Base-by-base conservation (phyloP, 2,797 vertebrate species). In the Periophthalmus magnuspinnatus region DNA sequence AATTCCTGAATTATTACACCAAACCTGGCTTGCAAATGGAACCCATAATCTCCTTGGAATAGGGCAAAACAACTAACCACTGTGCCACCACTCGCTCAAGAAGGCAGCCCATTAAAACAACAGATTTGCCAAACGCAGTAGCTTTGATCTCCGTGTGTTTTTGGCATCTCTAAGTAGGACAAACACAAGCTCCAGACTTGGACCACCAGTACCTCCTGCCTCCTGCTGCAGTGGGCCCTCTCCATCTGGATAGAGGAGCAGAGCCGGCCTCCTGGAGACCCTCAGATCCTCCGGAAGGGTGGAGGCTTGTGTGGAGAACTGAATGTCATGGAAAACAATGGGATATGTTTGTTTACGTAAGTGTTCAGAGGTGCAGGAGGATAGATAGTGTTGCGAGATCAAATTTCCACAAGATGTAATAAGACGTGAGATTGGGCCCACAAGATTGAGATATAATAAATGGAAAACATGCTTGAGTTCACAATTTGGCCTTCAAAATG, bases 161-260 rank as follows among this genome's bases (percentile, higher is more conserved):
- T 85, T 74, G 80, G 75, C 70, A 55, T 79, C 63, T 36, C 48
- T 64, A 74, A 78, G 79, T 75, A 71, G 74, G 56, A 33, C 67
- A 56, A 52, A 61, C 81, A 86, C 73, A 81, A 80, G 81, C 81
- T 76, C 24, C 64, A 64, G 68, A 73, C 80, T 77, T 77, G 79
- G 82, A 50, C 81, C 71, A 65, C 41, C 6, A 16, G 22, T 9
- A 68, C 75, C 89, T 91, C 86, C 90, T 84, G 81, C 63, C 75
- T 74, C 82, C 78, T n/a, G 74, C 73, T n/a, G 22, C 82, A 17
- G 33, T 62, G 63, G 81, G 76, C 70, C 71, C 79, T 88, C 87
- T 85, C 88, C 81, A 80, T 80, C 72, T 80, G 77, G 54, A 66
- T 79, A 69, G 56, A 17, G 6, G 57, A 83, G 76, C 73, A 69